Evolutionary conservation across 2,113 vertebrate genomes (phyloP), one percentile per base, ranked within the genome.

Genomic region (Pseudorasbora parva): DNA sequence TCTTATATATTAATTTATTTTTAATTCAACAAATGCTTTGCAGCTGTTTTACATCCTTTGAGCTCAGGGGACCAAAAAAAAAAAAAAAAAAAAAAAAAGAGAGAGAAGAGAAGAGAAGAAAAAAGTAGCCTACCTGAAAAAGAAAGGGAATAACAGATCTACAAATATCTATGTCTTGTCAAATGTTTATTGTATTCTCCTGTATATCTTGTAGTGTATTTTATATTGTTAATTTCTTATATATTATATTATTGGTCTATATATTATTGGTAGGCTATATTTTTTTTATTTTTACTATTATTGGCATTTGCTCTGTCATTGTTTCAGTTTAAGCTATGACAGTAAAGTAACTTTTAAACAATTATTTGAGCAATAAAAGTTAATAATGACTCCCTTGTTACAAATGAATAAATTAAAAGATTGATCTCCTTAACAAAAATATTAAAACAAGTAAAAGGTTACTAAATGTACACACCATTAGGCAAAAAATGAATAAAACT

Each of bases 1-100:
- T 91, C 90, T 93, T 92, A 92, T 91, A 89, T 92, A 93, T 92
- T 92, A 92, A 92, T 94, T 91, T 92, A 87, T 90, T 91, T 93
- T 91, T 92, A 93, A 94, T 94, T 92, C 83, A 82, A 73, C 82
- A 92, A 94, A 95, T 93, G 91, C 89, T 91, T 92, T 91, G 87
- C 94, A 94, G 92, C 93, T 94, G 94, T 92, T 88, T 90, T 37
- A 69, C 86, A 89, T 89, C 88, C 88, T 87, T 89, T 72, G 0
- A 88, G 62, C 87, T 89, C 68, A 62, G 81, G 30, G 27, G 76
- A 78, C 43, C 81, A 81, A 62, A 83, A 81, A 66, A 11, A 6
- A 37, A 37, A n/a, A n/a, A n/a, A n/a, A n/a, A n/a, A n/a, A n/a
- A n/a, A n/a, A n/a, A n/a, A n/a, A n/a, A n/a, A n/a, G n/a, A n/a